Conservation (phyloP, 2,888 invertebrate genomes). For the Orthonevra nobilis region DNA sequence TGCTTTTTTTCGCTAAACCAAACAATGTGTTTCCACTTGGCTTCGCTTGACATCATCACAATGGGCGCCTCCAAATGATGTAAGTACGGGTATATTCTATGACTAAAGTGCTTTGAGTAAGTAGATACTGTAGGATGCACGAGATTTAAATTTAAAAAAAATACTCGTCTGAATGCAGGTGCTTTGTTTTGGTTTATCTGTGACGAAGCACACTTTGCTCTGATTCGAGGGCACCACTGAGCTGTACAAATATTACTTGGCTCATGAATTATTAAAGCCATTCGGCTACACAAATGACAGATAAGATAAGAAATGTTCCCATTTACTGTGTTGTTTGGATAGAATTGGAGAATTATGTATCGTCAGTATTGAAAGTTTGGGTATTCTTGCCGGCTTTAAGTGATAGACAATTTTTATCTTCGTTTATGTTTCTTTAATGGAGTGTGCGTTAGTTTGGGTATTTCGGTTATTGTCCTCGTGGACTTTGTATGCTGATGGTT, state of each 20-base stretch:
- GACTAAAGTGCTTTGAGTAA: neutral
- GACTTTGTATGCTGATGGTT: neutral
- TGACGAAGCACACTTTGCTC: constrained; percentile 31
- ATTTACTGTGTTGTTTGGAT: constrained; percentile 2
- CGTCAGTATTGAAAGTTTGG: constrained; percentile 4
- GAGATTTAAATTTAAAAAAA: constrained; percentile 20
- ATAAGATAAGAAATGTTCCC: constrained; percentile 20
- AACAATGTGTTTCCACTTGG: constrained; percentile 68
- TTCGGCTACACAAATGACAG: too few relatives aligned
- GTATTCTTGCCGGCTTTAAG: neutral
- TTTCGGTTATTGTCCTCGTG: neutral
- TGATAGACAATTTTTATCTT: too few relatives aligned
- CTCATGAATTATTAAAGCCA: too few relatives aligned
- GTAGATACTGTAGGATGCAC: constrained; percentile 11
- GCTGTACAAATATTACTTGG: neutral
- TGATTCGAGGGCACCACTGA: constrained; percentile 29
- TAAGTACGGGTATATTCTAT: constrained; percentile 63
- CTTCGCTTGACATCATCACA: constrained; percentile 69
- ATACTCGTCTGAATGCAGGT: neutral
- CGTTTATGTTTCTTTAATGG: constrained; percentile 10
- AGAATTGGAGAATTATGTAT: too few relatives aligned
- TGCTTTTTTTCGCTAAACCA: constrained; percentile 47
- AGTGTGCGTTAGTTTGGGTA: constrained; percentile 2
- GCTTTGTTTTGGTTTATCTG: constrained; percentile 5
- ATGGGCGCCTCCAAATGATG: constrained; percentile 60